These are phyloP conservation scores for Heteromurus nitidus DNA, from an alignment of 2,888 invertebrate genomes.

Conservation along the genomic window DNA sequence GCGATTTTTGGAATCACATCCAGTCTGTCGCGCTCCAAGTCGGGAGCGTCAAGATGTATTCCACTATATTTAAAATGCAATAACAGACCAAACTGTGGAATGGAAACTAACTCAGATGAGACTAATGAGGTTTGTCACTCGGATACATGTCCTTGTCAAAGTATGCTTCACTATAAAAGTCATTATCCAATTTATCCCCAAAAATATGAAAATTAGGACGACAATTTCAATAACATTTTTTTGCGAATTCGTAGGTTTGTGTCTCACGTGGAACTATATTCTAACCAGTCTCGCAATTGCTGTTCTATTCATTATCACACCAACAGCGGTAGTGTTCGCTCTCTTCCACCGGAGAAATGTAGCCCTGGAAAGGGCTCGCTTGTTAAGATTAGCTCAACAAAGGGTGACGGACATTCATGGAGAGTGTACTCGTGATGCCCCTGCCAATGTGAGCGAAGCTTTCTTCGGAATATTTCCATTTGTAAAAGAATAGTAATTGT, in stretches of 20 bases:
- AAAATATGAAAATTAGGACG: background rate
- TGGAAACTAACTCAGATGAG: constrained; percentile 38
- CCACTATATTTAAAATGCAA: constrained; percentile 32
- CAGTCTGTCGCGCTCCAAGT: background rate
- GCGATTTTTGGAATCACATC: background rate
- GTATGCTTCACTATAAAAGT: constrained; percentile 11
- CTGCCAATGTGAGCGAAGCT: constrained; percentile 25
- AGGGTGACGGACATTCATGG: constrained; percentile 33
- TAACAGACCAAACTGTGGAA: constrained; percentile 47
- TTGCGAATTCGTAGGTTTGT: background rate
- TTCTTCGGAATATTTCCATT: too few species aligned
- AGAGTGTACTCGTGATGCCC: constrained; percentile 22
- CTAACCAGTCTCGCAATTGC: constrained; percentile 55
- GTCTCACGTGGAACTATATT: constrained; percentile 48
- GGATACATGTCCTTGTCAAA: constrained; percentile 19
- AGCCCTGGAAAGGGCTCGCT: constrained; percentile 38
- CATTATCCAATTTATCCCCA: background rate
- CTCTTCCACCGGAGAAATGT: constrained; percentile 63
- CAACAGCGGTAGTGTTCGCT: constrained; percentile 59
- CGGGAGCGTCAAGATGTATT: constrained; percentile 43
- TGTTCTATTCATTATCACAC: constrained; percentile 60
- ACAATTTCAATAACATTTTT: background rate
- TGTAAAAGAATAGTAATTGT: too few species aligned
- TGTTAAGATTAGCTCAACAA: constrained; percentile 23
- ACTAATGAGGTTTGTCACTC: constrained; percentile 34